These are phyloP conservation scores for Xiphophorus couchianus DNA, from an alignment of 2,113 vertebrate genomes.

Conservation along the genomic window DNA sequence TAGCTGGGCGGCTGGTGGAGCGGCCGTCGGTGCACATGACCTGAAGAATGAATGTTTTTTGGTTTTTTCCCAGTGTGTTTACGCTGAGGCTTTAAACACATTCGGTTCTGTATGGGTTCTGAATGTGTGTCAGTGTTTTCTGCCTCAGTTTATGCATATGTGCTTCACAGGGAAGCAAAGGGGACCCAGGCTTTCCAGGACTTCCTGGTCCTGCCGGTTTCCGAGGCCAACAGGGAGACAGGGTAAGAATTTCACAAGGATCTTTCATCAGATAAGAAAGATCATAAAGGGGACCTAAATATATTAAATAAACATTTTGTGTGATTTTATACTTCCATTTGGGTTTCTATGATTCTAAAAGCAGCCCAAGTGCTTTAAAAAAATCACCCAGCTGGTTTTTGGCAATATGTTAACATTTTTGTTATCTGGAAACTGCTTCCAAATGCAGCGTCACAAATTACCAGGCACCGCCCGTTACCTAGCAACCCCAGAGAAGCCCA, in stretches of 20 bases:
- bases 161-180: conserved; percentile 86
- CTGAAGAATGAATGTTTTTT: conserved; percentile 21
- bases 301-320: no score
- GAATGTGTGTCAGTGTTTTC: conserved; percentile 9
- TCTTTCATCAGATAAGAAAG: not conserved
- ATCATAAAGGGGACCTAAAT: no score
- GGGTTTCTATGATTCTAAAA: no score
- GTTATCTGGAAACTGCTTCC: no score
- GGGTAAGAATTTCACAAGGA: conserved; percentile 81
- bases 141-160: conserved; percentile 36
- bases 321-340: no score
- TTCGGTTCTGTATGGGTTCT: conserved; percentile 48
- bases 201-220: conserved; percentile 90
- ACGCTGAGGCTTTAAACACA: conserved; percentile 34
- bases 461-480: no score
- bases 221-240: conserved; percentile 88
- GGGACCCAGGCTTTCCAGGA: conserved; percentile 89
- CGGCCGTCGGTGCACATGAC: conserved; percentile 7
- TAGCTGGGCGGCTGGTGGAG: not conserved
- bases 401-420: no score
- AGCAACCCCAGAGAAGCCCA: no score
- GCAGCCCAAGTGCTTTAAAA: no score
- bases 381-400: no score
- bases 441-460: no score
- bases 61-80: conserved; percentile 19